These are phyloP conservation scores for Lithobates pipiens DNA, from an alignment of 2,797 vertebrate genomes.

Conservation along the genomic window DNA sequence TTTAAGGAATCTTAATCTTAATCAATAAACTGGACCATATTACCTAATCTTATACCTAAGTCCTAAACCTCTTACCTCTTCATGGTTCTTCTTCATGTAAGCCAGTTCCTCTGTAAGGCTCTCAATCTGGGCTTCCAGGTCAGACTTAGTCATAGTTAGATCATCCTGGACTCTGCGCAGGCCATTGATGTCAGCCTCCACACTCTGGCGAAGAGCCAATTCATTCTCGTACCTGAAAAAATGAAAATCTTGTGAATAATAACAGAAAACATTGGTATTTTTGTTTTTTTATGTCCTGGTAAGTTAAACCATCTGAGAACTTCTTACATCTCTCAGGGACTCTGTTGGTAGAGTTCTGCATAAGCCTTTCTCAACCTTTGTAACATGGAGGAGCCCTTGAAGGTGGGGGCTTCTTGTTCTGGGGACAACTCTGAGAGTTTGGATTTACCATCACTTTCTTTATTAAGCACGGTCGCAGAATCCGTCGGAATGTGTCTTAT, in stretches of 20 bases:
- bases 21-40: neutral
- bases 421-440: too few relatives aligned
- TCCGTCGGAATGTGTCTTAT: too few relatives aligned
- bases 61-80: constrained; percentile 71
- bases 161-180: constrained; percentile 67
- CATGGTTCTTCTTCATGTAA: constrained; percentile 72
- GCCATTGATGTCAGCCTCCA: constrained; percentile 65
- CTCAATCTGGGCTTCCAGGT: constrained; percentile 75
- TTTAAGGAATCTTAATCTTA: too few relatives aligned
- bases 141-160: constrained; percentile 65
- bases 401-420: too few relatives aligned
- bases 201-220: constrained; percentile 53
- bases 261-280: neutral
- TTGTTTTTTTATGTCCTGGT: too few relatives aligned
- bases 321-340: too few relatives aligned
- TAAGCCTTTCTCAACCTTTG: too few relatives aligned
- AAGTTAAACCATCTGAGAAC: too few relatives aligned
- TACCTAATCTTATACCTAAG: neutral
- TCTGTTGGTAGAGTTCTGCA: too few relatives aligned
- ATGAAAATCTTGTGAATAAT: neutral
- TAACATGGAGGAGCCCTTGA: too few relatives aligned
- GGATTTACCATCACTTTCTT: too few relatives aligned
- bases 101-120: constrained; percentile 69
- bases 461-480: too few relatives aligned
- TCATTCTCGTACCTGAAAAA: constrained; percentile 73